A percentile compares a stretch with the other conserved stretches of the same genome.
These are phyloP conservation scores for Ispidina picta DNA, from an alignment of 2,797 vertebrate genomes.

Conservation along the genomic window DNA sequence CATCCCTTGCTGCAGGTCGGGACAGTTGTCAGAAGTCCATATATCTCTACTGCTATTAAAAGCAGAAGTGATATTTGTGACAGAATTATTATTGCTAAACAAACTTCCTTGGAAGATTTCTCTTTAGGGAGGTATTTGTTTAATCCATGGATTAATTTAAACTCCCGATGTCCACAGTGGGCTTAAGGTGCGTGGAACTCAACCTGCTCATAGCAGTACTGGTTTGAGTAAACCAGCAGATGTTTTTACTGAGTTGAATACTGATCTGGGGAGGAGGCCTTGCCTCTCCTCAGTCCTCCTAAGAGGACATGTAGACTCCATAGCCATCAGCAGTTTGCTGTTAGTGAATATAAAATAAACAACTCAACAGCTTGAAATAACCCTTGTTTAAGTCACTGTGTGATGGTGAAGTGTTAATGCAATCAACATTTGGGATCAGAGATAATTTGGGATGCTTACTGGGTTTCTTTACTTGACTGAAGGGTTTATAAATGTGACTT, in stretches of 20 bases:
- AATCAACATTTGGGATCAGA: neutral
- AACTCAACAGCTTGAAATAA: neutral
- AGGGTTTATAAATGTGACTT: neutral
- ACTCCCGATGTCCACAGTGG: neutral
- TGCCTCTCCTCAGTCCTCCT: neutral
- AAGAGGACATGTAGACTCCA: fast-evolving
- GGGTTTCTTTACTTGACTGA: neutral
- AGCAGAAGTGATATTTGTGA: conserved; percentile 32
- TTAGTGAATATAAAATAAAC: neutral
- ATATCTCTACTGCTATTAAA: conserved; percentile 36
- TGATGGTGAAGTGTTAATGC: neutral
- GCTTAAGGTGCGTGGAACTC: neutral
- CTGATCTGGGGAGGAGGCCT: neutral
- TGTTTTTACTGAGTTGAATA: neutral
- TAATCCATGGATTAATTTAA: neutral
- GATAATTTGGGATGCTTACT: neutral
- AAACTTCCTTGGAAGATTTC: conserved; percentile 2
- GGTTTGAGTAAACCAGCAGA: neutral
- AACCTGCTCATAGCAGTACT: neutral
- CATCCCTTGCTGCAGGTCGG: conserved; percentile 1
- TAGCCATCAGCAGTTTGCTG: neutral
- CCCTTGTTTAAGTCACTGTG: neutral
- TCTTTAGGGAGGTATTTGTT: conserved; percentile 2
- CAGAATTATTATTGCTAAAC: conserved; percentile 11
- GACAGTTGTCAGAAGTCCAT: conserved; percentile 17